Evolutionary conservation across 2,888 invertebrate species (phyloP).

Genomic region (Argyra leucocephala): DNA sequence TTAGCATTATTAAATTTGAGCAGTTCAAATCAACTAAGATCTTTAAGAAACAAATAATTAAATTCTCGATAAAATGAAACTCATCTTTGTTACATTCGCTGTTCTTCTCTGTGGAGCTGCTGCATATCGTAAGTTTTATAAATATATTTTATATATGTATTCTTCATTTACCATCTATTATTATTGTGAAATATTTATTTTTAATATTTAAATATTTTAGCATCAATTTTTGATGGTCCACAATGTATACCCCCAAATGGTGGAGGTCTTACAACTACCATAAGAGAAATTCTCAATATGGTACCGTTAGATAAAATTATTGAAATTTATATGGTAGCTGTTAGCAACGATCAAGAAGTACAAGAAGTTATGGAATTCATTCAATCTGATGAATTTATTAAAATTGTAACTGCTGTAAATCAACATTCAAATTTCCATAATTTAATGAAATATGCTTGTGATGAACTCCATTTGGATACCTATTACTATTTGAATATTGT

Average conservation of each 20-base stretch:
- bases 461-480: conserved; percentile 16
- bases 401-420: conserved; percentile 13
- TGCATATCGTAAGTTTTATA: too few species aligned
- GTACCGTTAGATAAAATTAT: conserved; percentile 19
- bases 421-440: conserved; percentile 15
- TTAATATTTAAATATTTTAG: not conserved
- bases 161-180: too few species aligned
- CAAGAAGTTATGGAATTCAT: conserved; percentile 19
- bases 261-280: conserved; percentile 18
- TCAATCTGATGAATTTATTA: conserved; percentile 17
- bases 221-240: conserved; percentile 10
- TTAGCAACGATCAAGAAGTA: conserved; percentile 20
- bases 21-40: too few species aligned
- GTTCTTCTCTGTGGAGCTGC: too few species aligned
- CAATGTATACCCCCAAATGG: conserved; percentile 21
- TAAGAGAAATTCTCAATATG: conserved; percentile 16
- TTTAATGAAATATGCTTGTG: conserved; percentile 16
- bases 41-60: too few species aligned
- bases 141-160: too few species aligned
- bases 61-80: too few species aligned
- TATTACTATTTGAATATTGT: conserved; percentile 15
- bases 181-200: too few species aligned
- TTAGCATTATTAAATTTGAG: too few species aligned
- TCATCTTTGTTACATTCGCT: too few species aligned
- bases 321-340: conserved; percentile 17